Base-by-base conservation (phyloP, 2,888 invertebrate genomes). In the Microctonus aethiopoides region DNA sequence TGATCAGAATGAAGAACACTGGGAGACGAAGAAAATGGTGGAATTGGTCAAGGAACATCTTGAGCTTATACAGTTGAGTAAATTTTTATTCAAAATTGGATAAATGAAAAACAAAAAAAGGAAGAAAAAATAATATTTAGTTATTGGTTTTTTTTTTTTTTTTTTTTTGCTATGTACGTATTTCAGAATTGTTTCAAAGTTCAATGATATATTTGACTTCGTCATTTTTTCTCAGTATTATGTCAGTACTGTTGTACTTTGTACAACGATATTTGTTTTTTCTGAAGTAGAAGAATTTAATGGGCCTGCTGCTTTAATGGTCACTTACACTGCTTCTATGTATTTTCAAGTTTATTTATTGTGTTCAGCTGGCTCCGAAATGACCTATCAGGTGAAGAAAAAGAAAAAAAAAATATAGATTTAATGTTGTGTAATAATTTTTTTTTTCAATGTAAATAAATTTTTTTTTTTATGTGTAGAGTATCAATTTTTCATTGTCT, bases 311-410 rank as follows among this genome's bases (percentile, higher is more conserved):
- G 32, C 62, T 6, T 71, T 74, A 56, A 60, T 74, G 24, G 56
- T 70, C 24, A 63, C 70, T 0, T 77, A 75, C 57, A 54, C 73
- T 9, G 16, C 10, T 16, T 74, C 75, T 61, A 57, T 74, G 72
- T 13, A 76, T 29, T 54, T 73, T 0, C 80, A 82, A 68, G 78
- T 82, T 39, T 79, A 77, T 51, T 75, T 79, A n/a, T 74, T 80
- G 56, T 81, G 81, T 46, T 81, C 81, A 79, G 77, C 76, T 26
- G 82, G 81, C 13, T 80, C 80, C 57, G 79, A 81, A 62, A 72
- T 82, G 1, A 75, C 74, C 11, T 5, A 67, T 22, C 74, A 78
- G 70, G 78, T 81, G 65, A 70, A 16, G n/a, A 20, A 4, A 34
- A 57, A 63, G 65, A n/a, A n/a, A n/a, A n/a, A n/a, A n/a, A n/a